Percentiles rank a stretch among this genome's conserved stretches.
phyloP scores from a whole-genome alignment of 2,113 vertebrate species.

The Hypomesus transpacificus region DNA sequence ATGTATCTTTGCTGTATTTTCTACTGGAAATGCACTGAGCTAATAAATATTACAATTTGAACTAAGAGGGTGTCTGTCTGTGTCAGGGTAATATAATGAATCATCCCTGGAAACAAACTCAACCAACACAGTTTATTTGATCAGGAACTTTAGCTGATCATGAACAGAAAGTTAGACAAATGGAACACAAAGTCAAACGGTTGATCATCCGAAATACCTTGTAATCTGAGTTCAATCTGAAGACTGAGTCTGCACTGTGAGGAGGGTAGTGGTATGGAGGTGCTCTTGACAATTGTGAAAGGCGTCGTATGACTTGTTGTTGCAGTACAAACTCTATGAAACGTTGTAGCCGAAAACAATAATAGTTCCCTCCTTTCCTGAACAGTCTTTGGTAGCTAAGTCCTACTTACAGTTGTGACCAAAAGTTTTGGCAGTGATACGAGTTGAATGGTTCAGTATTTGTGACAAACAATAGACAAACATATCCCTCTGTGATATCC shows the following conservation, averaged over 20 bases:
- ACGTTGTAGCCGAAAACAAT: not conserved
- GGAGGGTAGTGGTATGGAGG: not conserved
- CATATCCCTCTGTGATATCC: not conserved
- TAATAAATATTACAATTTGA: constrained; percentile 50
- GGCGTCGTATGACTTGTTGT: not conserved
- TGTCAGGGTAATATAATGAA: not conserved
- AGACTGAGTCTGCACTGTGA: not conserved
- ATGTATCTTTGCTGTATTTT: constrained; percentile 27
- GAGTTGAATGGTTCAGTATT: no score
- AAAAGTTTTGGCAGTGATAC: no score
- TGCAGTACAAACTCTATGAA: constrained; percentile 3
- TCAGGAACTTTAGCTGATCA: not conserved
- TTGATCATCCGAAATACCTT: not conserved
- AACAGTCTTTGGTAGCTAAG: not conserved
- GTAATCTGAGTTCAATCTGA: not conserved
- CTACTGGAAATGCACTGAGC: constrained; percentile 36
- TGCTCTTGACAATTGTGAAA: not conserved
- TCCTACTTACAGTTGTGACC: not conserved
- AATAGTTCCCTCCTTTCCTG: not conserved
- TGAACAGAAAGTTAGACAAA: no score
- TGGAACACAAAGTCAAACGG: not conserved
- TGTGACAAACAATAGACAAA: not conserved
- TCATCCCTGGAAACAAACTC: not conserved
- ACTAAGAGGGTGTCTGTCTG: not conserved
- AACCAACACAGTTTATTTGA: not conserved